A percentile compares a stretch with the other conserved stretches of the same genome.
phyloP scores from a whole-genome alignment of 2,797 vertebrate genomes.

The Anableps anableps region DNA sequence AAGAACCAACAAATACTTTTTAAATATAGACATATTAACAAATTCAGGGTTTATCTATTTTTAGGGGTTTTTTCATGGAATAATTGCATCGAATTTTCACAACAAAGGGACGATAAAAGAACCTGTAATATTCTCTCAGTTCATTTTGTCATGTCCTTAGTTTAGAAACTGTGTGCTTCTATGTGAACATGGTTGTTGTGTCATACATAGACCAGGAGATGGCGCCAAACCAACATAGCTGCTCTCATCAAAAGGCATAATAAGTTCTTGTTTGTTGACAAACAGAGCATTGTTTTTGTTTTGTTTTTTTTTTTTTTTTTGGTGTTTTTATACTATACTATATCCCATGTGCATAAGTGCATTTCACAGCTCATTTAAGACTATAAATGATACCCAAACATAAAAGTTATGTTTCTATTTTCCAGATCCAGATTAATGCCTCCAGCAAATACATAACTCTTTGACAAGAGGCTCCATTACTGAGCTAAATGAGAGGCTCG shows the following conservation, averaged over 20 bases:
- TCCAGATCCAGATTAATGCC: background rate
- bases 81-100: background rate
- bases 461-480: background rate
- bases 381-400: background rate
- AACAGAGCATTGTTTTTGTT: conserved; percentile 6
- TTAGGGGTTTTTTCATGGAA: background rate
- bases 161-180: too few species aligned
- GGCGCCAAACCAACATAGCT: conserved; percentile 41
- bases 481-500: conserved; percentile 4
- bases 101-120: background rate
- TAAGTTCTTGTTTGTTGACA: conserved; percentile 15
- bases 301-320: too few species aligned
- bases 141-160: too few species aligned
- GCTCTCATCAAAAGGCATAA: conserved; percentile 14
- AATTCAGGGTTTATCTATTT: background rate
- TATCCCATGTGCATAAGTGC: background rate
- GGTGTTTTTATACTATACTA: background rate
- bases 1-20: background rate
- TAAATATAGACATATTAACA: background rate
- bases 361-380: background rate
- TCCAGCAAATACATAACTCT: conserved; percentile 6
- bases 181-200: background rate
- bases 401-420: background rate
- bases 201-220: conserved; percentile 49
- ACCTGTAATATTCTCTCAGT: background rate